Base-by-base conservation (phyloP, 2,888 invertebrate genomes). In the Yponomeuta evonymella region DNA sequence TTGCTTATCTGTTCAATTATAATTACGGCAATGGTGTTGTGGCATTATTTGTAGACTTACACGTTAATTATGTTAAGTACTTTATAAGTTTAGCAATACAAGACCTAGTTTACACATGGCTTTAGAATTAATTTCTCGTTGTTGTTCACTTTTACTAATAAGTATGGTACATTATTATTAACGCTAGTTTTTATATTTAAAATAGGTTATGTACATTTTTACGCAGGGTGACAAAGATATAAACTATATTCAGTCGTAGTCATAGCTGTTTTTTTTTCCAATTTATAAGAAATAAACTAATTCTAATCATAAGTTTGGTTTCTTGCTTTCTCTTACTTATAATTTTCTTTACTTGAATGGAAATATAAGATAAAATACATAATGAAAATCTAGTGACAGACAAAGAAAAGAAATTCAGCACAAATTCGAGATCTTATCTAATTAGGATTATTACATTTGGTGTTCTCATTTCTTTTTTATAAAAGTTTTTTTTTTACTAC, bases 41-140 rank as follows among this genome's bases (percentile, higher is more conserved):
- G 79, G 76, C 80, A 75, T 85, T 82, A 73, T 74, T 63, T 51
- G 51, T 69, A 65, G 23, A 63, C 70, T 70, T 70, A 70, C 33
- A 43, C 11, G 4, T 48, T 70, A 70, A 15, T 70, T 71, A 73
- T 5, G 69, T 66, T 73, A 72, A 72, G 67, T 68, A 68, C 63
- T n/a, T 70, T 62, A 62, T 62, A 33, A 70, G 70, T 70, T 36
- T 68, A 68, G 68, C 68, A 51, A 64, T 51, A 70, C 43, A 63
- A 11, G 63, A 69, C 29, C 63, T 70, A 63, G 77, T 77, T 82
- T 85, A 89, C 84, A 88, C 85, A 88, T 76, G 82, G 78, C 90
- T 91, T 92, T 92, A 92, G 91, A 92, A 92, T 91, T 89, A 91
- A 85, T 81, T 89, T 86, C 85, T 92, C 90, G 91, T 92, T 90